Conservation (phyloP, 2,888 invertebrate genomes). For the Rhagonycha fulva region DNA sequence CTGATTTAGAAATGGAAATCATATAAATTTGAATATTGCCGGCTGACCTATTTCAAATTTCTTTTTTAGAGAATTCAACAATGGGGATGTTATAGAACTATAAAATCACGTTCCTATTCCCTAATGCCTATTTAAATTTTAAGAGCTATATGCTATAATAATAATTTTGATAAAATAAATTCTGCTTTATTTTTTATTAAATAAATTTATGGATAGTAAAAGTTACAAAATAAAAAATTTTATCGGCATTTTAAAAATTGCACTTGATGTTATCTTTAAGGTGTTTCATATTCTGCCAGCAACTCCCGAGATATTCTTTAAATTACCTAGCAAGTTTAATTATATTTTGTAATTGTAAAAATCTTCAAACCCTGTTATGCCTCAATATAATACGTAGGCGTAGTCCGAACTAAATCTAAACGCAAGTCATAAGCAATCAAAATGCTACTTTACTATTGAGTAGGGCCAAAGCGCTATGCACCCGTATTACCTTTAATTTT, state of each 20-base stretch:
- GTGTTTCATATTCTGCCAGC: too few relatives aligned
- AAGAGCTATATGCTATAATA: conserved; percentile 1
- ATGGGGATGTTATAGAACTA: conserved; percentile 30
- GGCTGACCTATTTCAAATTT: conserved; percentile 39
- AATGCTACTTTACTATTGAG: too few relatives aligned
- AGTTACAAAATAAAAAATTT: background rate
- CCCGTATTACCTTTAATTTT: too few relatives aligned
- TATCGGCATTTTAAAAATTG: background rate
- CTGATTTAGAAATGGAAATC: conserved; percentile 43
- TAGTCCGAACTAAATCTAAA: background rate
- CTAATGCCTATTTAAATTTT: conserved; percentile 15
- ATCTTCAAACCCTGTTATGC: background rate
- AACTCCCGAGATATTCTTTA: background rate
- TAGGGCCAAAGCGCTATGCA: too few relatives aligned
- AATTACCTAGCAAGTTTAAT: background rate
- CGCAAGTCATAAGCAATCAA: background rate
- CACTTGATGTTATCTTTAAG: background rate
- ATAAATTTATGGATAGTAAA: background rate
- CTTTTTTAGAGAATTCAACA: conserved; percentile 34
- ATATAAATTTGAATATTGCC: conserved; percentile 44
- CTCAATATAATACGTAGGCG: too few relatives aligned
- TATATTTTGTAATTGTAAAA: background rate
- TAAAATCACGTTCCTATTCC: conserved; percentile 24
- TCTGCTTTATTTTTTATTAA: background rate
- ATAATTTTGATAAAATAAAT: background rate